Base-by-base conservation (phyloP, 1,140 invertebrate genomes). In the Drosophila ficusphila region DNA sequence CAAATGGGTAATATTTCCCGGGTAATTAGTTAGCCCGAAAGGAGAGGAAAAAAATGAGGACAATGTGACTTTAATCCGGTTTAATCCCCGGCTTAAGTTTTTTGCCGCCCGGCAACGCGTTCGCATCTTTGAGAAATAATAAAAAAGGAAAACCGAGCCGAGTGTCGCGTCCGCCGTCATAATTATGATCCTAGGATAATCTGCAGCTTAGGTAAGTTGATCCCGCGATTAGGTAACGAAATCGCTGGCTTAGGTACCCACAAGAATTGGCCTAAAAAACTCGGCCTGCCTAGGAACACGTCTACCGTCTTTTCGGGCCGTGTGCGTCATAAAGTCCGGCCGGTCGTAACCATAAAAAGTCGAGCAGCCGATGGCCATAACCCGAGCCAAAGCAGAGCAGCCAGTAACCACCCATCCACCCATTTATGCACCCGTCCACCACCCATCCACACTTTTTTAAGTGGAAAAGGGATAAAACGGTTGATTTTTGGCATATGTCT, bases 171-270 rank as follows among this genome's bases (percentile, higher is more conserved):
- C 82, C 56, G 44, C 78, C 69, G 86, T 88, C 83, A 88, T 88
- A 88, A 88, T 88, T 88, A 88, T 88, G 83, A 88, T 88, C 82
- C 82, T 88, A 88, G 82, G 82, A 88, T 88, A 88, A 88, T 88
- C 83, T 78, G 60, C 69, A 76, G 82, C 83, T 88, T 88, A 88
- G 82, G 82, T 88, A 82, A 75, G 74, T 65, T 88, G 82, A 88
- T 88, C 83, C 82, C 14, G 74, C 56, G 82, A 88, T 88, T 88
- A 89, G 82, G 82, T 88, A 88, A 88, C 82, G 41, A 57, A 88
- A 88, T 88, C 83, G 70, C 65, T 46, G 38, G 82, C 82, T 86
- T 86, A 86, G 82, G 82, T 86, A 86, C 82, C 82, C 82, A 69
- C 82, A 88, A 82, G 75, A 75, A 88, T 68, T 76, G 82, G 29